Percentiles rank a stretch among this genome's conserved stretches.
These are phyloP conservation scores for Aurelia sp. DNA, from an alignment of 30 jellyfish, hydroid and myxozoan genomes.

Conservation along the genomic window DNA sequence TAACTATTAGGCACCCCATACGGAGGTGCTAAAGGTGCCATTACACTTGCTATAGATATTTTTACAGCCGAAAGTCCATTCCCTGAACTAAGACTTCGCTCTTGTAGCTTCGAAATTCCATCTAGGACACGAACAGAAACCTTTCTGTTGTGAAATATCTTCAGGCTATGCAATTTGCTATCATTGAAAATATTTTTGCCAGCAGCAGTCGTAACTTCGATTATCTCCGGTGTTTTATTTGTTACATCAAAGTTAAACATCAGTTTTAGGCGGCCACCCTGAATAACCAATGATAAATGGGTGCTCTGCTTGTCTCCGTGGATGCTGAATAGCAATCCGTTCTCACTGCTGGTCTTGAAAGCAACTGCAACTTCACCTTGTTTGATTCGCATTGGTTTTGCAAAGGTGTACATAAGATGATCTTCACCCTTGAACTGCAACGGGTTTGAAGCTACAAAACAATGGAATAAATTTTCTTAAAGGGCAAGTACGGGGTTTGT, in stretches of 20 bases:
- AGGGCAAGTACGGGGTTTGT: no score
- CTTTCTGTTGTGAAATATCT: slow-evolving; percentile 35
- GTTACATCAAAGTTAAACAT: slow-evolving; percentile 43
- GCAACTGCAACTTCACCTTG: slow-evolving; percentile 59
- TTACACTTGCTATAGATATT: slow-evolving; percentile 35
- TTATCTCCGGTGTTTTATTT: neutral
- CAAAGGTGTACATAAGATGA: slow-evolving; percentile 39
- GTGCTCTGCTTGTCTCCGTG: slow-evolving; percentile 60
- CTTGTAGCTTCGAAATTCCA: slow-evolving; percentile 15
- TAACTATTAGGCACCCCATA: slow-evolving; percentile 34
- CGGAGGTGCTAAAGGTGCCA: slow-evolving; percentile 35
- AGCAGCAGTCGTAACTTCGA: slow-evolving; percentile 11
- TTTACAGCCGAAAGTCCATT: slow-evolving; percentile 51
- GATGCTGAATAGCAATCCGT: slow-evolving; percentile 48
- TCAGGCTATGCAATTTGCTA: slow-evolving; percentile 42
- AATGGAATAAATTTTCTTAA: neutral
- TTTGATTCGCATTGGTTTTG: slow-evolving; percentile 29
- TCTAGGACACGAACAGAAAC: slow-evolving; percentile 34
- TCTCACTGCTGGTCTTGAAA: slow-evolving; percentile 32
- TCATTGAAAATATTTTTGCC: slow-evolving; percentile 22
- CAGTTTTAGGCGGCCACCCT: slow-evolving; percentile 40
- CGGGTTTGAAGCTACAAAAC: slow-evolving; percentile 47
- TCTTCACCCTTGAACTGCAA: slow-evolving; percentile 22
- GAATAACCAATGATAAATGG: slow-evolving; percentile 55
- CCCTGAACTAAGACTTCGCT: slow-evolving; percentile 2